Base-by-base conservation (phyloP, 2,888 invertebrate species). In the Hermaeophaga mercurialis region DNA sequence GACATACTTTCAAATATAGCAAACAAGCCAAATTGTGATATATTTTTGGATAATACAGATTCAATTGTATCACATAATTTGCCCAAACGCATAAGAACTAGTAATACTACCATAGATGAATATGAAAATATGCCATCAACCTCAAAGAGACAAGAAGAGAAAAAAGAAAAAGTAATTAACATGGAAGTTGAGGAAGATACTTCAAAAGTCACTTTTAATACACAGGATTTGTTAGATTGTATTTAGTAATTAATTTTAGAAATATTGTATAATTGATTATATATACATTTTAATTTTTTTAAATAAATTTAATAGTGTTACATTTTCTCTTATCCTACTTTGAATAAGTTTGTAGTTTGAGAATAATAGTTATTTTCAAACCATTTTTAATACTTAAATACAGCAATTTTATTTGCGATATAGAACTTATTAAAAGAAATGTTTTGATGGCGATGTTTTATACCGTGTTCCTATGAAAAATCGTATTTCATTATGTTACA, bases 191-290 rank as follows among this genome's bases (percentile, higher is more conserved):
- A 61, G 28, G 59, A 64, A 19, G 34, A 55, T 43, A 55, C 64
- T 36, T 62, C 66, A 36, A 56, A 31, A 48, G 63, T 66, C 14
- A 61, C 65, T 45, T 67, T 69, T 56, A 66, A 64, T 54, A 36
- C 73, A 12, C 74, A 75, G 66, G 71, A 73, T 45, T 65, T 70
- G 45, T 61, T 73, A 46, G 69, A 73, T 63, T 60, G 60, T 58
- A 46, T 69, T 31, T 5, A 31, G 3, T 31, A 31, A 11, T 31
- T 31, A 12, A 12, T 31, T 6, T 28, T 9, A 22, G 4, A 5
- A 22, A 5, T 22, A 22, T 22, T 22, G 22, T 22, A 22, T 22
- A 22, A n/a, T n/a, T n/a, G n/a, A n/a, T n/a, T n/a, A n/a, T n/a
- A n/a, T n/a, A n/a, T n/a, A n/a, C n/a, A n/a, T n/a, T n/a, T n/a